These are phyloP conservation scores for Crocallis elinguaria DNA, from an alignment of 2,888 invertebrate species.

Conservation along the genomic window DNA sequence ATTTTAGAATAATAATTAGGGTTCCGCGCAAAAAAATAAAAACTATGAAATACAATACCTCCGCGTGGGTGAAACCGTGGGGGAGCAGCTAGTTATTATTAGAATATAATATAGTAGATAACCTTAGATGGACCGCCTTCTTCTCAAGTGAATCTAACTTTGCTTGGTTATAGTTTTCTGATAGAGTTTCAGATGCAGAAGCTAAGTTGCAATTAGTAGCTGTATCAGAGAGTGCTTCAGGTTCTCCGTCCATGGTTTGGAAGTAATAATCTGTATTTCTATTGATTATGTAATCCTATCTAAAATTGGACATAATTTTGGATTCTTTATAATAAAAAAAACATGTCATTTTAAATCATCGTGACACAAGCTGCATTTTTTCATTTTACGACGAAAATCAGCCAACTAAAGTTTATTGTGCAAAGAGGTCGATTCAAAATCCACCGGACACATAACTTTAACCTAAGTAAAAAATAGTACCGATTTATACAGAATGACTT, in stretches of 20 bases:
- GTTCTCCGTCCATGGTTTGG: slow-evolving; percentile 72
- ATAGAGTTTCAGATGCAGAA: slow-evolving; percentile 65
- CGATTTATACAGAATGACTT: no score
- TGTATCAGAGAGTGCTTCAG: slow-evolving; percentile 70
- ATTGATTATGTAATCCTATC: slow-evolving; percentile 29
- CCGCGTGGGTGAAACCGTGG: no score
- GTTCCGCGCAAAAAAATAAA: no score
- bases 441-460: no score
- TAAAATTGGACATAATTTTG: slow-evolving; percentile 57
- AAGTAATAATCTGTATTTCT: slow-evolving; percentile 18
- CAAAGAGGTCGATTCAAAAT: no score
- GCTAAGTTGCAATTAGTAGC: slow-evolving; percentile 69
- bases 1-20: no score
- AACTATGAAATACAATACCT: no score
- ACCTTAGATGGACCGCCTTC: slow-evolving; percentile 78
- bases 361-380: no score
- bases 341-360: slow-evolving; percentile 3
- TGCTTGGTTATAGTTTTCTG: slow-evolving; percentile 71
- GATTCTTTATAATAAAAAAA: slow-evolving; percentile 41
- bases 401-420: slow-evolving; percentile 2
- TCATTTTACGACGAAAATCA: background rate
- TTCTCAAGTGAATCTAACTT: slow-evolving; percentile 77
- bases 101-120: background rate
- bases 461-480: no score
- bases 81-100: no score